These are phyloP conservation scores for Daktulosphaira vitifoliae DNA, from an alignment of 1,140 invertebrate genomes.

Conservation along the genomic window DNA sequence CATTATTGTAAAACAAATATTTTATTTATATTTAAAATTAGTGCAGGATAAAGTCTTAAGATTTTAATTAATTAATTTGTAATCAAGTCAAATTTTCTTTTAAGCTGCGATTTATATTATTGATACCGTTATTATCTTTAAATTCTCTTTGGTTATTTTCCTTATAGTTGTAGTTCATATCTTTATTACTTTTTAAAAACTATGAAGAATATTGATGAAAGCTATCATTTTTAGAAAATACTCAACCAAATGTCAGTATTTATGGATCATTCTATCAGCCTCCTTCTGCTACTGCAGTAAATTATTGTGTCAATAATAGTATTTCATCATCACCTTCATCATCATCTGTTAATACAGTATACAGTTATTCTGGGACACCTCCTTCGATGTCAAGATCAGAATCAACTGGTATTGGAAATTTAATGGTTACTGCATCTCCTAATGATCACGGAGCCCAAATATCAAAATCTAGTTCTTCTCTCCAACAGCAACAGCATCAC, in stretches of 20 bases:
- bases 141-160: no score
- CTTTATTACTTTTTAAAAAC: no score
- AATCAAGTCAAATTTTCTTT: no score
- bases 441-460: not conserved
- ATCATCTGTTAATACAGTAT: constrained; percentile 17
- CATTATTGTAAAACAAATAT: not conserved
- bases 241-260: constrained; percentile 3
- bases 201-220: no score
- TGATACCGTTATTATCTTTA: no score
- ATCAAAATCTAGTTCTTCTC: constrained; percentile 1
- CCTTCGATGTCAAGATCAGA: not conserved
- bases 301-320: constrained; percentile 16
- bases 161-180: no score
- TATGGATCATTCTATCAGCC: constrained; percentile 22
- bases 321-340: not conserved
- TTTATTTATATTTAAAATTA: no score
- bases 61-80: no score
- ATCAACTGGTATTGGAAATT: not conserved
- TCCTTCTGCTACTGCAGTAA: not conserved
- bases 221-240: no score
- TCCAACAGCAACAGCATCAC: not conserved
- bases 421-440: not conserved
- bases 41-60: no score
- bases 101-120: no score
- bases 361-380: constrained; percentile 19